Evolutionary conservation across 2,888 invertebrate genomes (phyloP), one percentile per base, ranked within the genome.

Genomic region (Diploptera punctata): DNA sequence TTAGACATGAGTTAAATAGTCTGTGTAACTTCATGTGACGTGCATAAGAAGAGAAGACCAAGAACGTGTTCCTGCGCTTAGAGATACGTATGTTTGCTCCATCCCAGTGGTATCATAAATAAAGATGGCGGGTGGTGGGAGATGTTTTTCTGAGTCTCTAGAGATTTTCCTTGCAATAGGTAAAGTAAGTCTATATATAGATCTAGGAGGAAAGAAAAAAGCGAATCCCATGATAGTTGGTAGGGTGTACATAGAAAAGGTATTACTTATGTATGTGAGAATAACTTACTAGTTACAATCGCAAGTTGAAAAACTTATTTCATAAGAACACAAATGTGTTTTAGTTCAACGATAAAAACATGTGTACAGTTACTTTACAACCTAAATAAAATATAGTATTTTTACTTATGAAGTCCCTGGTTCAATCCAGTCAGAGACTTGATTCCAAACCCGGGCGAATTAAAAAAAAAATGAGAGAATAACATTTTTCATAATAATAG

Each of bases 81-180:
- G n/a, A n/a, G n/a, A n/a, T n/a, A n/a, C n/a, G n/a, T n/a, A n/a
- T 29, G n/a, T 57, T 26, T 57, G 29, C 38, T 16, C 31, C 33
- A 24, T 70, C 72, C 49, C 72, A 13, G 61, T 26, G 72, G 72
- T 60, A 57, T 68, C 60, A 72, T 72, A 72, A 72, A 72, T 72
- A 72, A 72, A 72, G 61, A 72, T 72, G 72, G 72, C 61, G 72
- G 70, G 33, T 19, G 29, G 49, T 49, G 62, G 33, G 60, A 43
- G 43, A 26, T 52, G 38, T 68, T 68, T 43, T n/a, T 19, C 18
- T 57, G 5, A 29, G 57, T 29, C 57, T 57, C 65, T 9, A 24
- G 65, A 65, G 65, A 65, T 65, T 31, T 38, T 62, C 43, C 38
- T 54, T 49, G 68, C 68, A 68, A 68, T 68, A 68, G 68, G 68